These are phyloP conservation scores for Molossus alvarezi DNA, from an alignment of 2,797 vertebrate genomes.

Conservation along the genomic window DNA sequence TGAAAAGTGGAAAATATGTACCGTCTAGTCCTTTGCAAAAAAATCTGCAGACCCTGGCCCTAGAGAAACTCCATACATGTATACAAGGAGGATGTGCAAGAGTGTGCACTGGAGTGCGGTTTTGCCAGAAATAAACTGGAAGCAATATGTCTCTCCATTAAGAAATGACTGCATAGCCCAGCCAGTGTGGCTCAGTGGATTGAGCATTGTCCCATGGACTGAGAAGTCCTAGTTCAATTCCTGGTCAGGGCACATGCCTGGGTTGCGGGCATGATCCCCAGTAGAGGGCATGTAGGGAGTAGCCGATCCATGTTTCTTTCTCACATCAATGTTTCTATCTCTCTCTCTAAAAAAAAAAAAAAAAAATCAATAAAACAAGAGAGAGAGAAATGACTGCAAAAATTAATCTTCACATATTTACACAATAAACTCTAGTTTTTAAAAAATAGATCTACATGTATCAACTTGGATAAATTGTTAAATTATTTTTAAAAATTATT, in stretches of 20 bases:
- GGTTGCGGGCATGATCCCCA: neutral
- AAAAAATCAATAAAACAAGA: neutral
- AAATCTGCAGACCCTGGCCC: neutral
- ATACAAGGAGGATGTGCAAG: neutral
- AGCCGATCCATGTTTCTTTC: neutral
- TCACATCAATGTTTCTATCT: neutral
- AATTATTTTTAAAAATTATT: no score
- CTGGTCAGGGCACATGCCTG: neutral
- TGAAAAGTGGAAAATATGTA: constrained; percentile 26
- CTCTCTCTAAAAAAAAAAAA: neutral
- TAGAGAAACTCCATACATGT: neutral
- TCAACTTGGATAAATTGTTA: neutral
- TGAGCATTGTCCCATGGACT: neutral
- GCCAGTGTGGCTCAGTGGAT: neutral
- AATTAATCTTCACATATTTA: constrained; percentile 19
- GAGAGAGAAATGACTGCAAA: neutral
- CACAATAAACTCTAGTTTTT: constrained; percentile 43
- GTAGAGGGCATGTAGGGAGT: neutral
- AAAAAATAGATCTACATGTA: neutral
- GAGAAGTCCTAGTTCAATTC: neutral
- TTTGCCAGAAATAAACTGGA: neutral
- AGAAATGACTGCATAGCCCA: neutral
- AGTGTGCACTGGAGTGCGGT: neutral
- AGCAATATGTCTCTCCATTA: neutral
- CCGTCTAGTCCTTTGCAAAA: neutral